Evolutionary conservation across 2,113 vertebrate species (phyloP).

Genomic region (Macrotis lagotis): DNA sequence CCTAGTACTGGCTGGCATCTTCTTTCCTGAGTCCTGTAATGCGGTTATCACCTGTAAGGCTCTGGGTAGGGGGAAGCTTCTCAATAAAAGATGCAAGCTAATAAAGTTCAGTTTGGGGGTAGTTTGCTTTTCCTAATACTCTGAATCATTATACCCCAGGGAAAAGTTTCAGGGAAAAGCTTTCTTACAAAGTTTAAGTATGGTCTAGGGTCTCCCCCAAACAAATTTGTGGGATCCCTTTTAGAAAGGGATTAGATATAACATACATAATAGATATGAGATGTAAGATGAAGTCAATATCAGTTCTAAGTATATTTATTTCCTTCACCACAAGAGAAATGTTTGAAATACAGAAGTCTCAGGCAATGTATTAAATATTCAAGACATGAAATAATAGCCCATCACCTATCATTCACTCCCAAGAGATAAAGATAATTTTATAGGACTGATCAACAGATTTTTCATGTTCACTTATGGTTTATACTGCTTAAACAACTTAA

Average conservation of each 20-base stretch:
- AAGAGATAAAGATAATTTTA: not conserved
- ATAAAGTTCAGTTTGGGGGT: not conserved
- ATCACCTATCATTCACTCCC: not conserved
- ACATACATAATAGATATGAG: not conserved
- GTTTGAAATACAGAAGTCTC: not conserved
- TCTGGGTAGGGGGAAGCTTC: not conserved
- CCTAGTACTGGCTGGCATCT: not conserved
- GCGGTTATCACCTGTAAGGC: not conserved
- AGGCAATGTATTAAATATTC: too few species aligned
- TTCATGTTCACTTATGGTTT: not conserved
- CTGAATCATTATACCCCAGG: not conserved
- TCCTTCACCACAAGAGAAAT: not conserved
- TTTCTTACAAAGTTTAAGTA: not conserved
- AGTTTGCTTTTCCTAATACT: not conserved
- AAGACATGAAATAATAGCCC: not conserved
- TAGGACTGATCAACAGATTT: not conserved
- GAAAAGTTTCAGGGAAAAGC: not conserved
- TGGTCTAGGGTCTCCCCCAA: not conserved
- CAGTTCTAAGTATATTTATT: not conserved
- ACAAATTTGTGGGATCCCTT: not conserved
- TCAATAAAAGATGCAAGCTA: not conserved
- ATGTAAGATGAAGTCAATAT: not conserved
- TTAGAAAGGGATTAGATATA: not conserved
- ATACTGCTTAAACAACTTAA: not conserved
- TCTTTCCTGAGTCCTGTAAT: not conserved